These are phyloP conservation scores for Andrena chrysosceles DNA, from an alignment of 2,888 invertebrate genomes.

Conservation along the genomic window DNA sequence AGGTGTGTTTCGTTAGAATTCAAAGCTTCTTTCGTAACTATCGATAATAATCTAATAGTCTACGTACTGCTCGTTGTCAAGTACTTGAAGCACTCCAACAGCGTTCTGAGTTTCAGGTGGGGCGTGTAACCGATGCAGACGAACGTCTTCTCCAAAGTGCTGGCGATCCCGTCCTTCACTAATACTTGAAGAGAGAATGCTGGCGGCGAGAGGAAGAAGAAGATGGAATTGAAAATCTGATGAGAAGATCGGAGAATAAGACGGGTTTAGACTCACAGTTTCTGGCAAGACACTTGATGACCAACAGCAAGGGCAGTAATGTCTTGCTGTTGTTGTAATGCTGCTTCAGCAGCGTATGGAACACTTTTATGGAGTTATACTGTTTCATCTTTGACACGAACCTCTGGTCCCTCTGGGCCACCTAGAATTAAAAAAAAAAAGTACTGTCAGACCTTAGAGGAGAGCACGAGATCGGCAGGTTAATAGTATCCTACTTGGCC, in stretches of 20 bases:
- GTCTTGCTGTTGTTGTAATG: conserved; percentile 88
- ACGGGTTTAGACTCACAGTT: conserved; percentile 85
- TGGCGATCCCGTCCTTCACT: conserved; percentile 87
- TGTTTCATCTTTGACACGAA: conserved; percentile 89
- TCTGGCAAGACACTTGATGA: conserved; percentile 87
- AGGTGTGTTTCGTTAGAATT: not conserved
- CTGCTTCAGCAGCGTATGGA: conserved; percentile 87
- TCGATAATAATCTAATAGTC: not conserved
- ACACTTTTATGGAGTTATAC: conserved; percentile 87
- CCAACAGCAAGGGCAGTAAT: conserved; percentile 87
- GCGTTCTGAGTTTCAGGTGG: conserved; percentile 87
- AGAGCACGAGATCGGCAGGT: not conserved
- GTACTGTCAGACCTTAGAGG: too few species aligned
- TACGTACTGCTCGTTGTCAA: conserved; percentile 89
- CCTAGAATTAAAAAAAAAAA: conserved; percentile 60
- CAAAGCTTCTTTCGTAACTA: not conserved
- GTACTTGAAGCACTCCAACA: conserved; percentile 89
- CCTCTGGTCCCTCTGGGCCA: conserved; percentile 86
- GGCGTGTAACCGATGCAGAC: conserved; percentile 88
- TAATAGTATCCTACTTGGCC: conserved; percentile 85
- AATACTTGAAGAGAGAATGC: conserved; percentile 84
- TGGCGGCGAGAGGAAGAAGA: conserved; percentile 72
- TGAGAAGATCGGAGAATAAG: not conserved
- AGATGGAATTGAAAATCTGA: not conserved
- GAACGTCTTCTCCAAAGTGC: conserved; percentile 88